Conservation (phyloP, 2,888 invertebrate species). For the Myopa tessellatipennis region DNA sequence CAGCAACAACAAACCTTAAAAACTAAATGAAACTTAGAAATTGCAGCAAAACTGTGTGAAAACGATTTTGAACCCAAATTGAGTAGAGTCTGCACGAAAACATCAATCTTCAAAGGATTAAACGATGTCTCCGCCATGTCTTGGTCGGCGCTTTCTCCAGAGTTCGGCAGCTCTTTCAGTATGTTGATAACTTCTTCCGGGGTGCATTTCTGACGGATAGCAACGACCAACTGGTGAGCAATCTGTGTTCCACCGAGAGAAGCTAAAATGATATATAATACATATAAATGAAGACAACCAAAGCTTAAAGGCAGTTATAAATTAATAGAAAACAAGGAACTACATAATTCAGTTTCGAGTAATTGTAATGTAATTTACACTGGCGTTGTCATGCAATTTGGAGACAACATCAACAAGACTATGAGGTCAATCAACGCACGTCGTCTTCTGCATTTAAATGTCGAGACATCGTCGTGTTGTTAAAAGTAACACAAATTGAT, state of each 20-base stretch:
- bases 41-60: constrained; percentile 98
- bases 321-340: constrained; percentile 22
- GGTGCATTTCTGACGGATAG: constrained; percentile 89
- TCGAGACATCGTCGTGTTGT: too few relatives aligned
- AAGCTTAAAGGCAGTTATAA: not conserved
- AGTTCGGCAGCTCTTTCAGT: constrained; percentile 86
- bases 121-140: constrained; percentile 78
- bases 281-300: not conserved
- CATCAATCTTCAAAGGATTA: constrained; percentile 94
- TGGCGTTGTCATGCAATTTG: constrained; percentile 24
- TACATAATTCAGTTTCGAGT: constrained; percentile 13
- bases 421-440: constrained; percentile 48
- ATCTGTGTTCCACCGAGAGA: constrained; percentile 82
- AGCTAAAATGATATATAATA: constrained; percentile 68
- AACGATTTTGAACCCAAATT: constrained; percentile 96
- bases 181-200: constrained; percentile 90
- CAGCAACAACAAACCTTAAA: constrained; percentile 75
- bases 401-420: constrained; percentile 23
- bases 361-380: constrained; percentile 27
- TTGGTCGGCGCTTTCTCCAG: constrained; percentile 72
- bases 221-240: constrained; percentile 87
- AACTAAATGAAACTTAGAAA: constrained; percentile 94
- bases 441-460: not conserved
- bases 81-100: constrained; percentile 94
- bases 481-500: too few relatives aligned